Base-by-base conservation (phyloP, 2,888 invertebrate genomes). In the Dermolepida albohirtum region DNA sequence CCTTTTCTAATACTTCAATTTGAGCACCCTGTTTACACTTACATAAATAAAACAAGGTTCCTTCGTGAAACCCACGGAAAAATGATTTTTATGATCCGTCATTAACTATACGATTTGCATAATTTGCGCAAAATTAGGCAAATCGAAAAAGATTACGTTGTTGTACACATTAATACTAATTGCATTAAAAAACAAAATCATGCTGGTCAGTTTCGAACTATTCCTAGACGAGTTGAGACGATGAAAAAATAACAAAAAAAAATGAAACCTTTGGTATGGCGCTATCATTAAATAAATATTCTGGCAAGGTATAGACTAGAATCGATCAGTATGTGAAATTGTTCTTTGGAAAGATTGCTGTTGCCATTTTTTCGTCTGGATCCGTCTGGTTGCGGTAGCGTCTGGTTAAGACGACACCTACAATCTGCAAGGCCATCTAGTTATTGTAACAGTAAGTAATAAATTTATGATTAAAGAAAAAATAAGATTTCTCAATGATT, bases 361-460 rank as follows among this genome's bases (percentile, higher is more conserved):
- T 90, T 66, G 91, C 72, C 78, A 89, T 87, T 83, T 90, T 88
- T 82, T 90, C 89, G 78, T 87, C 86, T 68, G 92, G 92, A 84
- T 93, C 90, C 67, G 90, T 88, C 82, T 91, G 91, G 84, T 94
- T 94, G 80, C 93, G 89, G 84, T 92, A 94, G 76, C 89, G 89
- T 81, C 91, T 89, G 72, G 93, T 91, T 82, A 93, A 85, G 84
- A 93, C 89, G 76, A 93, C 90, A 79, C 94, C 94, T 81, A 93
- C 88, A 80, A 95, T 88, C 94, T 95, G 87, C 47, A 77, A 75
- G 69, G 54, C 34, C 62, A 54, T 49, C 54, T 62, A 11, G 16
- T 62, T 62, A 62, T 34, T 16, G 10, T 29, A 40, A 41, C 11
- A 39, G 50, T 40, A n/a, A 27, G 62, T 29, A 69, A 34, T 39